A percentile compares a stretch with the other conserved stretches of the same genome.
phyloP scores from a whole-genome alignment of 2,888 invertebrate species.

The Diaperis boleti region DNA sequence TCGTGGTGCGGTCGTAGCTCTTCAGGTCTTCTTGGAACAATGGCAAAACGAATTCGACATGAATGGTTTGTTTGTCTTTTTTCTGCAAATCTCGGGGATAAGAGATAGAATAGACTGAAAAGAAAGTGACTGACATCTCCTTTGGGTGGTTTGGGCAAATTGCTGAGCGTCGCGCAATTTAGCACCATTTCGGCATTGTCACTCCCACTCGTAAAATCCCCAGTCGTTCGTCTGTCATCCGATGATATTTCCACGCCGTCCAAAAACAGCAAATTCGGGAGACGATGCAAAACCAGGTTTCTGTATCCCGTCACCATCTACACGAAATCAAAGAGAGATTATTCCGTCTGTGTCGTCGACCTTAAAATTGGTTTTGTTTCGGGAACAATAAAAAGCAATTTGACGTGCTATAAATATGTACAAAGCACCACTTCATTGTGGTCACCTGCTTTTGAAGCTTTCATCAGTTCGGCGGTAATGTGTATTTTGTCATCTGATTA shows the following conservation, averaged over 20 bases:
- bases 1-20: conserved; percentile 46
- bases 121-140: conserved; percentile 62
- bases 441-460: no score
- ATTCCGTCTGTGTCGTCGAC: no score
- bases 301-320: conserved; percentile 69
- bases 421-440: no score
- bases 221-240: conserved; percentile 51
- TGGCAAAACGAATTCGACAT: conserved; percentile 70
- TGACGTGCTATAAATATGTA: no score
- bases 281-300: conserved; percentile 61
- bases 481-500: no score
- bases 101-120: neutral
- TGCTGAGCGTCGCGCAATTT: conserved; percentile 68
- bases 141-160: conserved; percentile 68
- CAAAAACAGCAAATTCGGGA: conserved; percentile 68
- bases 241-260: conserved; percentile 67
- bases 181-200: conserved; percentile 67
- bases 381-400: no score
- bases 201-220: conserved; percentile 58
- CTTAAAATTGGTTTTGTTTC: no score
- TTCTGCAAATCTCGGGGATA: conserved; percentile 47
- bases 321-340: no score
- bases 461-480: no score
- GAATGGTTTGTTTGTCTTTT: conserved; percentile 64
- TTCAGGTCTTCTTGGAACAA: conserved; percentile 66